Evolutionary conservation across 2,113 vertebrate species (phyloP), one percentile per base, ranked within the genome.

Genomic region (Plectropomus leopardus): DNA sequence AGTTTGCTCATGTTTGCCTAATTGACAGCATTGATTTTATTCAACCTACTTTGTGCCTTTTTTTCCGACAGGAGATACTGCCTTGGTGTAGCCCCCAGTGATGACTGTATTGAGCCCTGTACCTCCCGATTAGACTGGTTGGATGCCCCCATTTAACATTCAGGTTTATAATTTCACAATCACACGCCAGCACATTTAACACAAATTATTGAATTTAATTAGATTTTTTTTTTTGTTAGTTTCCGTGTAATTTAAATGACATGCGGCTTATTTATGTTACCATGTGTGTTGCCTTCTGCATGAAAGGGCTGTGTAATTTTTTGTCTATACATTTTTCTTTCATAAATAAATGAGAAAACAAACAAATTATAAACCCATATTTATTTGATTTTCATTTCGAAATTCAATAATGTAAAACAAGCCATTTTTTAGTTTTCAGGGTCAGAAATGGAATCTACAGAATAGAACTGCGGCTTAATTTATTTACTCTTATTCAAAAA

Each of bases 101-200:
- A 95, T 95, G 94, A 95, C 93, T 91, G 90, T 87, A 92, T 88
- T 92, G 92, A 92, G 90, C 87, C 92, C 92, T 74, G 93, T 93
- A 83, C 90, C 92, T 92, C 94, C 94, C 87, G 92, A 94, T 92
- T 95, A 93, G 92, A 92, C 90, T 93, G 93, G 85, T 94, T 95
- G 94, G 94, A 95, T 95, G 94, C 93, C 92, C 93, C 90, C 91
- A 85, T 92, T 93, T 89, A 92, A 85, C 91, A 91, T 61, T 79
- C 91, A 95, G 95, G 95, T 95, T 78, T 90, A 78, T 40, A 36
- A 78, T 88, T 80, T 85, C 63, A 84, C 48, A 87, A 78, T 85
- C 63, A 84, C 48, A 87, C 57, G 28, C 57, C 73, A 68, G 71
- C 68, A 71, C 68, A 90, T 86, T 61, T 55, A 74, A 68, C 59